phyloP scores from a whole-genome alignment of 2,888 invertebrate species.

The Chydorus sphaericus region DNA sequence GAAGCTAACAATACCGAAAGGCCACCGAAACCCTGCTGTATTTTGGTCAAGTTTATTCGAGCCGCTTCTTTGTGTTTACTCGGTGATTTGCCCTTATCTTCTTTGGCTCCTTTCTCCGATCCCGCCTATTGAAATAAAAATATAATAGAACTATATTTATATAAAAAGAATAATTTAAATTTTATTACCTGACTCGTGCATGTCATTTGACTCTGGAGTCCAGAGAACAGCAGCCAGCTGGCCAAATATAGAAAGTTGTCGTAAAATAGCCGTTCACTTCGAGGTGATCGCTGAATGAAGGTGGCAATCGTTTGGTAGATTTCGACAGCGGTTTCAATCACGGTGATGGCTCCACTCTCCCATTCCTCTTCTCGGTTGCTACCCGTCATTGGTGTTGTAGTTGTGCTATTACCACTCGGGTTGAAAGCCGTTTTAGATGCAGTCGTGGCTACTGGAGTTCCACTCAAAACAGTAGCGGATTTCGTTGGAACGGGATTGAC shows the following conservation, averaged over 20 bases:
- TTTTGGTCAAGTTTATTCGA: conserved; percentile 51
- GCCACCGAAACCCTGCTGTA: conserved; percentile 76
- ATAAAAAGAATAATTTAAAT: conserved; percentile 13
- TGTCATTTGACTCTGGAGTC: conserved; percentile 66
- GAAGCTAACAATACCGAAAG: conserved; percentile 77
- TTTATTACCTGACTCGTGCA: conserved; percentile 23
- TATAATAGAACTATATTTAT: conserved; percentile 9
- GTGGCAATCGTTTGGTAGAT: conserved; percentile 67
- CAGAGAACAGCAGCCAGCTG: conserved; percentile 72
- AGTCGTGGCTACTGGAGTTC: conserved; percentile 18
- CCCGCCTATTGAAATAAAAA: conserved; percentile 31
- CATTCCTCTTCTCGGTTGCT: conserved; percentile 56
- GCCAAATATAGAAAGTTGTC: conserved; percentile 77
- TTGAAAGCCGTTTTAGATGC: conserved; percentile 10
- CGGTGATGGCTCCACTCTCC: conserved; percentile 61
- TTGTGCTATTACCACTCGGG: conserved; percentile 20
- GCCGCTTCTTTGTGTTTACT: conserved; percentile 41
- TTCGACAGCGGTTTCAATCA: conserved; percentile 77
- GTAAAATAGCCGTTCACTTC: conserved; percentile 56
- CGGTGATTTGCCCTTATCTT: conserved; percentile 43
- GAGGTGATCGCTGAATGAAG: conserved; percentile 65
- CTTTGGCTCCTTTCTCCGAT: conserved; percentile 27
- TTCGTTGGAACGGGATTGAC: neutral
- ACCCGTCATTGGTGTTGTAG: conserved; percentile 17
- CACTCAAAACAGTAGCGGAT: conserved; percentile 6